Percentiles rank a stretch among this genome's conserved stretches.
phyloP scores from a whole-genome alignment of 2,113 vertebrate species.

The Psittacula cyanocephala region DNA sequence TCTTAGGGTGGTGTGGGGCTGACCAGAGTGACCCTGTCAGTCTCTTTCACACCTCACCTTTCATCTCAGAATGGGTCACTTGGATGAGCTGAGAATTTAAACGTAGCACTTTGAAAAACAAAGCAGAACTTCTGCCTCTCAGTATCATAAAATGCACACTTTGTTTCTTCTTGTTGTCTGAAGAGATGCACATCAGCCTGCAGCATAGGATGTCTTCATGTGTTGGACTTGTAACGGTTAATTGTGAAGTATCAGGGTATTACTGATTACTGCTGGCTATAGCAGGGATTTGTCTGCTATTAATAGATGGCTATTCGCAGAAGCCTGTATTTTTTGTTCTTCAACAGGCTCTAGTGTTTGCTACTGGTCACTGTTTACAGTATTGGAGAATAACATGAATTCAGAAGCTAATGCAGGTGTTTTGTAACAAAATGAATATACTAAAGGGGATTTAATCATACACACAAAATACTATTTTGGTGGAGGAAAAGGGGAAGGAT shows the following conservation, averaged over 20 bases:
- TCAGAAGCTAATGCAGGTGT: neutral
- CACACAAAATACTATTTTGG: neutral
- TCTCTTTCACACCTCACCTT: neutral
- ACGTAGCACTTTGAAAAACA: neutral
- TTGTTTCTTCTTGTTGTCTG: neutral
- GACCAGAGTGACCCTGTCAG: neutral
- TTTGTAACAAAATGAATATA: neutral
- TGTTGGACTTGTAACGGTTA: conserved; percentile 60
- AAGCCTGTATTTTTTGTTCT: conserved; percentile 46
- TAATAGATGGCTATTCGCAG: conserved; percentile 67
- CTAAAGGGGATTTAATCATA: neutral
- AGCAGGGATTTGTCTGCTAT: conserved; percentile 74
- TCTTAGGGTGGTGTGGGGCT: conserved; percentile 62
- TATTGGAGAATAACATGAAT: neutral
- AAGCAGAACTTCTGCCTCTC: neutral
- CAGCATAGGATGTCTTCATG: neutral
- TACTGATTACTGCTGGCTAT: conserved; percentile 56
- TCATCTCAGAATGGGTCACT: neutral
- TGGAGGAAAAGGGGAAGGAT: neutral
- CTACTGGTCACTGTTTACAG: conserved; percentile 61
- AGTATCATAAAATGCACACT: neutral
- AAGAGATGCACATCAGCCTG: neutral
- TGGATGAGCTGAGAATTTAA: neutral
- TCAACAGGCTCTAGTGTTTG: conserved; percentile 36
- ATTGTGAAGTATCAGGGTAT: conserved; percentile 47